Evolutionary conservation across 2,888 invertebrate species (phyloP).

Genomic region (Drosophila mercatorum): DNA sequence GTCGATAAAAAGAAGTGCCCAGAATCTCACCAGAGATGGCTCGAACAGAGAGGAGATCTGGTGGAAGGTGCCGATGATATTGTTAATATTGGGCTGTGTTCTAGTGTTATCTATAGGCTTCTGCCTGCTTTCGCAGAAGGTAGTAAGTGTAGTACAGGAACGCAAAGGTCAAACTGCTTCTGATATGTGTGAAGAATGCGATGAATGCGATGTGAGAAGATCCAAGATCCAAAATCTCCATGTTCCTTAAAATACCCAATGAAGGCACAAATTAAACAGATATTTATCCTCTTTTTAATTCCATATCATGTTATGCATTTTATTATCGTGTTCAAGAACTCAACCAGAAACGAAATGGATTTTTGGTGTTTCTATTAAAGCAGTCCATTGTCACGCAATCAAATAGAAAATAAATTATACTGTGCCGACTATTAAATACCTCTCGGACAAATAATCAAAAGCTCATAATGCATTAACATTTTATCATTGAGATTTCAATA

Average conservation of each 20-base stretch:
- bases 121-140: slow-evolving; percentile 25
- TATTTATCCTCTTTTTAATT: background rate
- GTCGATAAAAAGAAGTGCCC: slow-evolving; percentile 38
- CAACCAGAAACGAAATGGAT: slow-evolving; percentile 21
- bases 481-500: background rate
- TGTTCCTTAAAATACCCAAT: background rate
- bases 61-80: slow-evolving; percentile 57
- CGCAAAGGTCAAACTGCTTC: background rate
- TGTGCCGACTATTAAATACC: slow-evolving; percentile 24
- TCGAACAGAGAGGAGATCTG: slow-evolving; percentile 33
- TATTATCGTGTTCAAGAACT: background rate
- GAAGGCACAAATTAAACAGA: background rate
- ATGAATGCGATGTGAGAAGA: background rate
- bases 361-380: slow-evolving; percentile 24
- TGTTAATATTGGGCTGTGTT: slow-evolving; percentile 39
- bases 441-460: background rate
- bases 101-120: slow-evolving; percentile 26
- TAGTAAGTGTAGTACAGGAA: slow-evolving; percentile 6
- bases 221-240: background rate
- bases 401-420: background rate
- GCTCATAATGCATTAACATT: background rate
- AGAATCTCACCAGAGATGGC: background rate
- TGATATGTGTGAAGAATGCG: slow-evolving; percentile 18
- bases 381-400: slow-evolving; percentile 30
- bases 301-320: background rate